Base-by-base conservation (phyloP, 2,888 invertebrate genomes). In the Hemithea aestivaria region DNA sequence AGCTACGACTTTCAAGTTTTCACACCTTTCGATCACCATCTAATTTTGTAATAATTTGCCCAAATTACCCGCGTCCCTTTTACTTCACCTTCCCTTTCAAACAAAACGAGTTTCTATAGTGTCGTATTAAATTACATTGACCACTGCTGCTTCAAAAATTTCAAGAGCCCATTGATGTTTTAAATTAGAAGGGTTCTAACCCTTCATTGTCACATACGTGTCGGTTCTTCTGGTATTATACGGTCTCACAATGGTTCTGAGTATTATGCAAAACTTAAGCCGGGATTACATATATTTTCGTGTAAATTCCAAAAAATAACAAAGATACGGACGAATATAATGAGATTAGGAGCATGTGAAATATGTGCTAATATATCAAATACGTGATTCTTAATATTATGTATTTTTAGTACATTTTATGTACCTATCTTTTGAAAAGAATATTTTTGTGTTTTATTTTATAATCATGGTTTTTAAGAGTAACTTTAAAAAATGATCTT, bases 81-180 rank as follows among this genome's bases (percentile, higher is more conserved):
- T 20, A 10, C 5, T 37, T 11, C 10, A 28, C 33, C 9, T 21
- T 28, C 23, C 16, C 16, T 11, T 27, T 40, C 12, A 20, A 20
- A 25, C n/a, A 35, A 44, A 39, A 48, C 31, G 30, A 31, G 32
- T 48, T 45, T 11, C 32, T 25, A 48, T 54, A 48, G 34, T 41
- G 34, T 37, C 50, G 71, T 75, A 69, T 78, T 66, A 63, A 61
- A 64, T 80, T 76, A 68, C 74, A 59, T 58, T 80, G 82, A 80
- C 81, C 79, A 68, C 58, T 53, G 59, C 51, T 56, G 47, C 50
- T 60, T 52, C 50, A 56, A 59, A 60, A 50, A 61, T 63, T 66
- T 51, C 54, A 73, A 73, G 67, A 69, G 60, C 57, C 58, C 57
- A 58, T 58, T 38, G 53, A 44, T 53, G 55, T 51, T 52, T 49